These are phyloP conservation scores for Drosophila lowei DNA, from an alignment of 1,140 invertebrate genomes.

Conservation along the genomic window DNA sequence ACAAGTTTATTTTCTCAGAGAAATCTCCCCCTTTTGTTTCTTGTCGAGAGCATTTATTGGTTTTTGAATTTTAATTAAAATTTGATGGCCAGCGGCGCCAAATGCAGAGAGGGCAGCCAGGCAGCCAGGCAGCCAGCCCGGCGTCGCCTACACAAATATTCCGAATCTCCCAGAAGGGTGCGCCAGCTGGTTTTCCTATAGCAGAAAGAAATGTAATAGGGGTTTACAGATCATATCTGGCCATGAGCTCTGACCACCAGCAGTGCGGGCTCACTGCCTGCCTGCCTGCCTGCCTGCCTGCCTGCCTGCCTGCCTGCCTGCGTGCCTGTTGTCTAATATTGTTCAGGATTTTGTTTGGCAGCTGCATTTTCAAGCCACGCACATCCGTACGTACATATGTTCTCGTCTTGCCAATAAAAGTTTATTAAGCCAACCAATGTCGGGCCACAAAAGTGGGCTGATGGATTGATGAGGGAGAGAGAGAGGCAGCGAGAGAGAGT, in stretches of 20 bases:
- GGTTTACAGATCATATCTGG: not conserved
- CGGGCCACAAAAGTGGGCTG: constrained; percentile 5
- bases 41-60: constrained; percentile 49
- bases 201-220: not conserved
- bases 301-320: no score
- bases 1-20: constrained; percentile 58
- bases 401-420: constrained; percentile 39
- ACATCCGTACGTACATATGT: constrained; percentile 18
- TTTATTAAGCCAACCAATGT: constrained; percentile 46
- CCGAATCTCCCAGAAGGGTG: not conserved
- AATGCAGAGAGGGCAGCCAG: constrained; percentile 14
- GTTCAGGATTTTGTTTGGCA: constrained; percentile 36
- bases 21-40: constrained; percentile 22
- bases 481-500: not conserved
- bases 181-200: not conserved
- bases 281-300: not conserved
- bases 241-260: constrained; percentile 12
- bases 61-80: constrained; percentile 76
- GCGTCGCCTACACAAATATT: constrained; percentile 32
- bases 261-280: not conserved
- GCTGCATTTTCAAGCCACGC: constrained; percentile 34
- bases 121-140: not conserved
- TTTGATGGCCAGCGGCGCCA: constrained; percentile 50
- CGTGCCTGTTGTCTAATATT: constrained; percentile 46
- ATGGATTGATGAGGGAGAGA: not conserved